Evolutionary conservation across 2,797 vertebrate species (phyloP).

Genomic region (Coilia nasus): DNA sequence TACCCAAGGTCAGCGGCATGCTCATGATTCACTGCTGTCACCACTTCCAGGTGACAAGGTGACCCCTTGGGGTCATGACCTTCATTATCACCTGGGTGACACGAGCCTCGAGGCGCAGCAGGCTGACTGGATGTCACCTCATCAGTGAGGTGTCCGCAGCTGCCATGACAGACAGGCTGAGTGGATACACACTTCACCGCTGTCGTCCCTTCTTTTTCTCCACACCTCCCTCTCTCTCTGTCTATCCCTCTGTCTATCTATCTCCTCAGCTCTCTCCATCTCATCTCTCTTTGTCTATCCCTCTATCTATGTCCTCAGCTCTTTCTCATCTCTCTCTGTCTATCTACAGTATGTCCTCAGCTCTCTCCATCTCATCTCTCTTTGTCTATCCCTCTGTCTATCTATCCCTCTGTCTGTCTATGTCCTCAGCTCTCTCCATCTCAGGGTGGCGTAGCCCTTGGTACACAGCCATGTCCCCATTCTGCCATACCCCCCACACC

Average conservation of each 20-base stretch:
- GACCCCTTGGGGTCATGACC: slow-evolving; percentile 29
- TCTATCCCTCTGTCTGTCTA: neutral
- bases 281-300: neutral
- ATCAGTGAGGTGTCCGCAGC: neutral
- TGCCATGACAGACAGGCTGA: neutral
- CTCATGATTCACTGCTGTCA: neutral
- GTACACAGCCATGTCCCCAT: slow-evolving; percentile 67
- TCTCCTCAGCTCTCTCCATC: neutral
- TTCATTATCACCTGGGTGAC: slow-evolving; percentile 13
- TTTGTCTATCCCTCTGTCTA: neutral
- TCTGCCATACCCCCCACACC: slow-evolving; percentile 72
- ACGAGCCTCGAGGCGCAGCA: slow-evolving; percentile 20
- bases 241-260: neutral
- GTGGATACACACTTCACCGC: neutral
- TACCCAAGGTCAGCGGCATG: neutral
- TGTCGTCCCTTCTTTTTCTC: no score
- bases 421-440: neutral
- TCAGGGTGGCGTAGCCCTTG: slow-evolving; percentile 38
- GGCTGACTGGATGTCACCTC: slow-evolving; percentile 36
- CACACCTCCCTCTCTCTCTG: neutral
- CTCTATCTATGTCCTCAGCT: slow-evolving; percentile 24
- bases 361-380: neutral
- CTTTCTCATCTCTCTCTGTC: neutral
- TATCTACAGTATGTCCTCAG: neutral
- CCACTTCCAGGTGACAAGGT: slow-evolving; percentile 9